phyloP scores from a whole-genome alignment of 2,888 invertebrate genomes.

The Pollenia angustigena region DNA sequence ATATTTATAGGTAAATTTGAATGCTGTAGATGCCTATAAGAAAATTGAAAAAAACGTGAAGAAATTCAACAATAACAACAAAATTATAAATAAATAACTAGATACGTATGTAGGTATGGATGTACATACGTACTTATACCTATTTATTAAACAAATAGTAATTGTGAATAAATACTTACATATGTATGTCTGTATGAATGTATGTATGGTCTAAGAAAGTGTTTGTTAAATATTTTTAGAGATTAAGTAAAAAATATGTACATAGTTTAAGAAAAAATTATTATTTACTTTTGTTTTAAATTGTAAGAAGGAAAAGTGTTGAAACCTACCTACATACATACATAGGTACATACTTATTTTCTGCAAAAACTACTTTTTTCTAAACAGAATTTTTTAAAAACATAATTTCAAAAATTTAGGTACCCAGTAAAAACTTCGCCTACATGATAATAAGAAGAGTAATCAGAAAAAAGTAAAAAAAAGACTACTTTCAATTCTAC shows the following conservation, averaged over 20 bases:
- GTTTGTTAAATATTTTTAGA: not conserved
- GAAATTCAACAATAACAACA: conserved; percentile 31
- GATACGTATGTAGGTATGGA: too few species aligned
- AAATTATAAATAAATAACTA: conserved; percentile 8
- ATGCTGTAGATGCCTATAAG: conserved; percentile 22
- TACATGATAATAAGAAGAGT: too few species aligned
- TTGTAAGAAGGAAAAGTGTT: not conserved
- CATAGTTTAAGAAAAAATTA: not conserved
- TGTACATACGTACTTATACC: too few species aligned
- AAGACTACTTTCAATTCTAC: too few species aligned
- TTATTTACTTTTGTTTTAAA: not conserved
- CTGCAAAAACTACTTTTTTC: too few species aligned
- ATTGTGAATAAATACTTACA: conserved; percentile 23
- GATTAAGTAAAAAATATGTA: not conserved
- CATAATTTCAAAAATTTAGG: too few species aligned
- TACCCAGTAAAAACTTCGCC: too few species aligned
- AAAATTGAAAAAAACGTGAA: conserved; percentile 62
- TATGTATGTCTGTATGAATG: not conserved
- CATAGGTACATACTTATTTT: not conserved
- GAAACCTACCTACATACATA: not conserved
- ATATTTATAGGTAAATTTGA: conserved; percentile 1
- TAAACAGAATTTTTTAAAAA: too few species aligned
- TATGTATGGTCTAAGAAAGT: conserved; percentile 20
- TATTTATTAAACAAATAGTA: conserved; percentile 3
- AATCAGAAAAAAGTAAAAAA: too few species aligned